phyloP scores from a whole-genome alignment of 2,888 invertebrate species.

The Orthonychiurus folsomi region DNA sequence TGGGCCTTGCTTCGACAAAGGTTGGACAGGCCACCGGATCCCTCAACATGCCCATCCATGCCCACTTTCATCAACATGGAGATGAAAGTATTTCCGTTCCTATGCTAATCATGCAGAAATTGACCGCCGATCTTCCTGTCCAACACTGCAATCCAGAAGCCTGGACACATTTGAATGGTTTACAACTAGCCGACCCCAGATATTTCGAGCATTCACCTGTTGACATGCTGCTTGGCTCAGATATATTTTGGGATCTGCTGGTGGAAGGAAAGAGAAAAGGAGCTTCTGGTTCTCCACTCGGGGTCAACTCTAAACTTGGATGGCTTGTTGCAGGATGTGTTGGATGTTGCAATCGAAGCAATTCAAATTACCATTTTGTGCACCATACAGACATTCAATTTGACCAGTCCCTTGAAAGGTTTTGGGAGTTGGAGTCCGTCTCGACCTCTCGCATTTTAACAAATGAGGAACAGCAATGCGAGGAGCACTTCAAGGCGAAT shows the following conservation, averaged over 20 bases:
- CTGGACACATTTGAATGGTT: constrained; percentile 3
- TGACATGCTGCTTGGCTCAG: constrained; percentile 7
- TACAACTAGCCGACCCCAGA: constrained; percentile 7
- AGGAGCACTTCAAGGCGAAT: constrained; percentile 16
- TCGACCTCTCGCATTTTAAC: constrained; percentile 4
- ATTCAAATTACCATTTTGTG: no score
- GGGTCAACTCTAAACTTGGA: constrained; percentile 10
- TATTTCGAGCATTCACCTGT: neutral
- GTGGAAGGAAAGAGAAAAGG: neutral
- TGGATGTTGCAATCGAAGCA: no score
- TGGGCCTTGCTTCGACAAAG: neutral
- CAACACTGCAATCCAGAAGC: neutral
- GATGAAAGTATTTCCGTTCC: neutral
- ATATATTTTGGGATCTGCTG: neutral
- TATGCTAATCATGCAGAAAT: neutral
- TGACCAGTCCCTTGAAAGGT: constrained; percentile 11
- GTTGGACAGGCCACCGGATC: neutral
- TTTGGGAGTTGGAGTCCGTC: constrained; percentile 20
- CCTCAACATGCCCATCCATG: neutral
- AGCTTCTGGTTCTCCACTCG: constrained; percentile 9
- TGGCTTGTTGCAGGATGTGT: neutral
- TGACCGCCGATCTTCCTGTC: neutral
- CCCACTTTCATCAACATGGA: neutral
- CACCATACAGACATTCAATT: neutral
- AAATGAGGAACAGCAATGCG: constrained; percentile 17